phyloP scores from a whole-genome alignment of 2,113 vertebrate genomes.

The Marcusenius ussheri region DNA sequence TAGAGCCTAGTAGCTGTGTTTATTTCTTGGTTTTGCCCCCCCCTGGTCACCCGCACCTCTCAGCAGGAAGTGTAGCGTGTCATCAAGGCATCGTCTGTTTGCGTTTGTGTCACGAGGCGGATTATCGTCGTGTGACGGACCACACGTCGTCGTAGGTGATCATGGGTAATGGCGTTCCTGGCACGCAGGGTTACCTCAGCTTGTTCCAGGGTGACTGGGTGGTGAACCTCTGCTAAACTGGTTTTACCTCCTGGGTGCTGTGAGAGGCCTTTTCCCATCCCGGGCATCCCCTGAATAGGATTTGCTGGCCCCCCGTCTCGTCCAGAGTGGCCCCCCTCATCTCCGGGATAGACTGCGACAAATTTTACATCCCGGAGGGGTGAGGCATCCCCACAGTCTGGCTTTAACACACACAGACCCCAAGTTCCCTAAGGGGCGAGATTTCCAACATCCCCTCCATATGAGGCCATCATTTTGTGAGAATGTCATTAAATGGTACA shows the following conservation, averaged over 20 bases:
- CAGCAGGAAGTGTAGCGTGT: neutral
- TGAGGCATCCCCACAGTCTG: neutral
- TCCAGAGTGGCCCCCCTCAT: conserved; percentile 41
- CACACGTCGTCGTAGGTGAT: conserved; percentile 58
- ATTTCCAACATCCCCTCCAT: neutral
- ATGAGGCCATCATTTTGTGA: neutral
- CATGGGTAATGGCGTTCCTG: conserved; percentile 56
- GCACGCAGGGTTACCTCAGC: conserved; percentile 47
- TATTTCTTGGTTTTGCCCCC: neutral
- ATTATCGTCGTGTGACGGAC: conserved; percentile 30
- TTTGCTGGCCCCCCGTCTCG: conserved; percentile 29
- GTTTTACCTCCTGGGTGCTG: conserved; percentile 57
- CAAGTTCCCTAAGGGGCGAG: neutral
- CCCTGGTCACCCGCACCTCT: neutral
- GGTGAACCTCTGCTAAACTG: conserved; percentile 57
- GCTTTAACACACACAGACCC: neutral
- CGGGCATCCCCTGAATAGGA: conserved; percentile 63
- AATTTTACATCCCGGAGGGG: neutral
- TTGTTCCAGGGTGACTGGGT: conserved; percentile 48
- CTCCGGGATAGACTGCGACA: neutral
- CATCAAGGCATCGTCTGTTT: neutral
- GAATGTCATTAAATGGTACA: neutral
- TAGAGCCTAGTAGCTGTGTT: neutral
- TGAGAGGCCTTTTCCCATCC: conserved; percentile 57
- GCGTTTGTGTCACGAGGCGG: neutral